Evolutionary conservation across 2,113 vertebrate species (phyloP).

Genomic region (Procapra przewalskii): DNA sequence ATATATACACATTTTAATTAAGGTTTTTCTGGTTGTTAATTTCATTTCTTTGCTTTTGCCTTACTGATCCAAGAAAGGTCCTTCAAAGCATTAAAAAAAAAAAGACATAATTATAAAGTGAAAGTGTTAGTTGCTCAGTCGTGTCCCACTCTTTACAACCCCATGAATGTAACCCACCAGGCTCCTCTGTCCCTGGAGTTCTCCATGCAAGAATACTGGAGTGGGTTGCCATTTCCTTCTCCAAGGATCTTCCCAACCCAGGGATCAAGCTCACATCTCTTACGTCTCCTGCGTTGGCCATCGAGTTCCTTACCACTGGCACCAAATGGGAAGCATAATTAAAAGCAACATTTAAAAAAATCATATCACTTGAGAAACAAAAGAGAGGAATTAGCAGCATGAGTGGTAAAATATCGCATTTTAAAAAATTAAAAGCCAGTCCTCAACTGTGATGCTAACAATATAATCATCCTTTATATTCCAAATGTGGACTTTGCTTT

Average conservation of each 20-base stretch:
- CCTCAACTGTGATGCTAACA: neutral
- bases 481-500: neutral
- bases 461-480: neutral
- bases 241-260: neutral
- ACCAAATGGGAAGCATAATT: neutral
- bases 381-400: neutral
- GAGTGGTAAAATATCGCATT: neutral
- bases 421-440: neutral
- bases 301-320: neutral
- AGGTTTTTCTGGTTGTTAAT: neutral
- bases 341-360: neutral
- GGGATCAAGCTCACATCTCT: neutral
- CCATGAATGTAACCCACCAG: neutral
- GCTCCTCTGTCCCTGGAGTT: neutral
- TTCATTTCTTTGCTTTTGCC: neutral
- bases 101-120: neutral
- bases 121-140: neutral
- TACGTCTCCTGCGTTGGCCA: neutral
- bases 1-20: neutral
- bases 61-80: neutral
- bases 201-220: neutral
- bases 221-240: neutral
- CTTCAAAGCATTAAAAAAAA: neutral
- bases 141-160: neutral
- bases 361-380: neutral